These are phyloP conservation scores for Clytia hemisphaerica DNA, from an alignment of 30 jellyfish, hydroid and myxozoan genomes.

Conservation along the genomic window DNA sequence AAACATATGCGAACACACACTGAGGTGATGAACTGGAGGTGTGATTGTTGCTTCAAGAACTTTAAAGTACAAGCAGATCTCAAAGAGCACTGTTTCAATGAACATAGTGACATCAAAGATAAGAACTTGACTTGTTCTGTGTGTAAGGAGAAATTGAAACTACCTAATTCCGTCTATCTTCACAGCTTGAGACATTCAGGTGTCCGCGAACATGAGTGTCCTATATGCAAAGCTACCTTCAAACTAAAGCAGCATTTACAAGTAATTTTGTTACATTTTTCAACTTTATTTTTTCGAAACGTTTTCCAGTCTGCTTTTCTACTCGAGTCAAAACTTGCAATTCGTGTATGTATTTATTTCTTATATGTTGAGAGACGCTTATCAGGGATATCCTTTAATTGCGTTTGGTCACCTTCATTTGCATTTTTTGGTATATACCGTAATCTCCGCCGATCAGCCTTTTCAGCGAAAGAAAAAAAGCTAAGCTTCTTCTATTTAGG, in stretches of 20 bases:
- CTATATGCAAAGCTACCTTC: conserved; percentile 39
- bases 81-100: conserved; percentile 37
- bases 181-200: conserved; percentile 45
- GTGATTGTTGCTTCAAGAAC: conserved; percentile 41
- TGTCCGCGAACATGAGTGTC: conserved; percentile 38
- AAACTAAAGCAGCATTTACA: conserved; percentile 39
- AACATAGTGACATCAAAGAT: conserved; percentile 31
- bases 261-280: not conserved
- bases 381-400: too few relatives aligned
- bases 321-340: not conserved
- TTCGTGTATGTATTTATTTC: too few relatives aligned
- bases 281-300: not conserved
- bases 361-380: too few relatives aligned
- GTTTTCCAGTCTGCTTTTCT: not conserved
- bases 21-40: conserved; percentile 44
- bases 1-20: conserved; percentile 40
- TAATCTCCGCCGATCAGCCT: too few relatives aligned
- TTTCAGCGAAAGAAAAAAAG: too few relatives aligned
- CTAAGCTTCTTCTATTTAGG: too few relatives aligned
- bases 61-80: conserved; percentile 30
- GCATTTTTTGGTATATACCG: too few relatives aligned
- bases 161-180: conserved; percentile 35
- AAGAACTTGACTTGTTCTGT: conserved; percentile 33
- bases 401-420: too few relatives aligned
- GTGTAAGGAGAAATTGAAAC: conserved; percentile 35